These are phyloP conservation scores for Pristionchus japonicus DNA, from an alignment of 2,888 invertebrate genomes.

Conservation along the genomic window DNA sequence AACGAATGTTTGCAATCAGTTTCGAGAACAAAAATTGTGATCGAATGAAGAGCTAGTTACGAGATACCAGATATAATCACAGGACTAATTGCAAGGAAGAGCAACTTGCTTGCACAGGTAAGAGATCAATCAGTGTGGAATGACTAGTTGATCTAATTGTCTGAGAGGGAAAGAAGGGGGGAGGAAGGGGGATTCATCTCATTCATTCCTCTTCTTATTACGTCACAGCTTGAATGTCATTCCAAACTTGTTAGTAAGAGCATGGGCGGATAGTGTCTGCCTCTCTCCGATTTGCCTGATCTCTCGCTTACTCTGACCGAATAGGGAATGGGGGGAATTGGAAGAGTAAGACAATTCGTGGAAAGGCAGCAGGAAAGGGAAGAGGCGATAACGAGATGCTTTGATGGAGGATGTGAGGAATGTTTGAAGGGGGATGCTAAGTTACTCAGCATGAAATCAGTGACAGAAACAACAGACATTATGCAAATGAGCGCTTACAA, in stretches of 20 bases:
- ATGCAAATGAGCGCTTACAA: no score
- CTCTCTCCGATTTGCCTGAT: no score
- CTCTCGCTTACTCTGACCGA: no score
- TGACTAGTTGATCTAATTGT: conserved; percentile 41
- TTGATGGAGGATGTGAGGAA: neutral
- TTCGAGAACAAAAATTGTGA: no score
- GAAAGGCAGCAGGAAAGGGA: neutral
- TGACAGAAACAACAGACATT: no score
- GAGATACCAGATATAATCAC: no score
- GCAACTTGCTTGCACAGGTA: neutral
- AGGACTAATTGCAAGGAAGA: neutral
- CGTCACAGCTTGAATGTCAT: conserved; percentile 35
- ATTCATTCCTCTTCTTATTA: conserved; percentile 13
- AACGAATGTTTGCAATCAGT: no score
- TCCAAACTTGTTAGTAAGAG: conserved; percentile 34
- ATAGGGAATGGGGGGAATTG: neutral
- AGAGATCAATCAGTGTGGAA: neutral
- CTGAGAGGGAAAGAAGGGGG: neutral
- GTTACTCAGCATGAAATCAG: no score
- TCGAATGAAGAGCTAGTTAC: no score
- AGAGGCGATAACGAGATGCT: neutral
- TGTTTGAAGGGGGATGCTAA: no score
- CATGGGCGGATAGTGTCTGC: no score
- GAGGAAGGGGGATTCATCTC: neutral
- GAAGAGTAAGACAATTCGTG: neutral